Conservation (phyloP, 2,113 vertebrate species). For the Bujurquina vittata region DNA sequence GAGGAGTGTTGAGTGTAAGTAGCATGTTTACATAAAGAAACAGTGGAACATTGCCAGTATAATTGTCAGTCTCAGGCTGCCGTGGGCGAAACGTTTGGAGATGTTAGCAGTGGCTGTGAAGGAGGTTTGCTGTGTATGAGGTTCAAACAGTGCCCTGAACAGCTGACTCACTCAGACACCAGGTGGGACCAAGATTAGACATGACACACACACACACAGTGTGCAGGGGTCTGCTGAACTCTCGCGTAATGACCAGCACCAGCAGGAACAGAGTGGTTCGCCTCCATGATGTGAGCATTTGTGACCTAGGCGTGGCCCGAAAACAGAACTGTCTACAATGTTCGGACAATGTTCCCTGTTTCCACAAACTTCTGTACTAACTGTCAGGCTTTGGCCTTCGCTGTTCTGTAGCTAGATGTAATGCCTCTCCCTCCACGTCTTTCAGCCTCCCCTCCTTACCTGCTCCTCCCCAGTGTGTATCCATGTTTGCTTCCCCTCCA, state of each 20-base stretch:
- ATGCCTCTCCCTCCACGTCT: slow-evolving; percentile 1
- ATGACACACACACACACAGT: background rate
- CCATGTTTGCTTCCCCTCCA: slow-evolving; percentile 42
- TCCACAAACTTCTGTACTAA: slow-evolving; percentile 69
- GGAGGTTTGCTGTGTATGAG: slow-evolving; percentile 16
- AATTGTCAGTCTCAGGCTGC: slow-evolving; percentile 33
- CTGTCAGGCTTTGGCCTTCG: slow-evolving; percentile 63
- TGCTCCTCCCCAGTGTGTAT: slow-evolving; percentile 26
- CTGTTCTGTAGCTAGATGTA: slow-evolving; percentile 74
- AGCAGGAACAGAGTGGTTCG: background rate
- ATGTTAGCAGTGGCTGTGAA: background rate
- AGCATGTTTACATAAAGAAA: slow-evolving; percentile 76
- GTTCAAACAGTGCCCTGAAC: background rate
- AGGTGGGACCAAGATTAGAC: slow-evolving; percentile 25
- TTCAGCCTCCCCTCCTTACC: slow-evolving; percentile 4
- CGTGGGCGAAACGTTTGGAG: background rate
- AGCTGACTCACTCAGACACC: background rate
- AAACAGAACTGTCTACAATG: slow-evolving; percentile 49
- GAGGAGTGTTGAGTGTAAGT: slow-evolving; percentile 55
- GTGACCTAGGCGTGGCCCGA: slow-evolving; percentile 30
- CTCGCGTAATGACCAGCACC: background rate
- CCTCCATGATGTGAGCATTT: background rate
- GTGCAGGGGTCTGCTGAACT: slow-evolving; percentile 5
- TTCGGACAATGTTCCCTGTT: slow-evolving; percentile 64
- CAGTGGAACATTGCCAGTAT: slow-evolving; percentile 48